Conservation (phyloP, 2,113 vertebrate species). For the Centropus unirufus region DNA sequence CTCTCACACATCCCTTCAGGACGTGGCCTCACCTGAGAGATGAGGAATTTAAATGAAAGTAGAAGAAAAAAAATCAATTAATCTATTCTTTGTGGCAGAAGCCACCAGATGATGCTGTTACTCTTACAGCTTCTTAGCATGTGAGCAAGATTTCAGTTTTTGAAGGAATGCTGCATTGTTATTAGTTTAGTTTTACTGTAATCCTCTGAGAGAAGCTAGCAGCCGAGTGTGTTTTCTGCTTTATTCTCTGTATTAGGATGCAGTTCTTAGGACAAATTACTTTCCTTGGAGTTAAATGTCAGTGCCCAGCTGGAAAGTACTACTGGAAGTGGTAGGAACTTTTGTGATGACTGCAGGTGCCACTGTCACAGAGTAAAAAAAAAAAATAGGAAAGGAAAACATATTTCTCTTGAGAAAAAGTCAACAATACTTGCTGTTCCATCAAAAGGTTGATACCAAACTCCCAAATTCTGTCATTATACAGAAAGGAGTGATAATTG, state of each 20-base stretch:
- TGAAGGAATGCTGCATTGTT: slow-evolving; percentile 60
- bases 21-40: slow-evolving; percentile 37
- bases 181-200: slow-evolving; percentile 63
- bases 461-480: not conserved
- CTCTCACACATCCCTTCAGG: slow-evolving; percentile 44
- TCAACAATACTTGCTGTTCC: not conserved
- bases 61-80: slow-evolving; percentile 64
- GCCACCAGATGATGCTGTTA: slow-evolving; percentile 72
- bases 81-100: slow-evolving; percentile 62
- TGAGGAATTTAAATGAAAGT: slow-evolving; percentile 56
- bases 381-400: not conserved
- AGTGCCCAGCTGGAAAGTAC: not conserved
- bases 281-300: slow-evolving; percentile 4
- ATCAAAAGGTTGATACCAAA: not conserved
- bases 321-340: not conserved
- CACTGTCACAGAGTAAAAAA: not conserved
- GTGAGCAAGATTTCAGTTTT: slow-evolving; percentile 62
- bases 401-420: not conserved
- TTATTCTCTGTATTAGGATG: slow-evolving; percentile 33
- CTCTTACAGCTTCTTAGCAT: slow-evolving; percentile 66
- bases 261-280: slow-evolving; percentile 36
- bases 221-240: slow-evolving; percentile 42
- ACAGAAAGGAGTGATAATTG: not conserved
- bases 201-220: slow-evolving; percentile 50
- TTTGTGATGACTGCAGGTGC: not conserved